Base-by-base conservation (phyloP, 23 tunicate species). In the Halocynthia aurantium region DNA sequence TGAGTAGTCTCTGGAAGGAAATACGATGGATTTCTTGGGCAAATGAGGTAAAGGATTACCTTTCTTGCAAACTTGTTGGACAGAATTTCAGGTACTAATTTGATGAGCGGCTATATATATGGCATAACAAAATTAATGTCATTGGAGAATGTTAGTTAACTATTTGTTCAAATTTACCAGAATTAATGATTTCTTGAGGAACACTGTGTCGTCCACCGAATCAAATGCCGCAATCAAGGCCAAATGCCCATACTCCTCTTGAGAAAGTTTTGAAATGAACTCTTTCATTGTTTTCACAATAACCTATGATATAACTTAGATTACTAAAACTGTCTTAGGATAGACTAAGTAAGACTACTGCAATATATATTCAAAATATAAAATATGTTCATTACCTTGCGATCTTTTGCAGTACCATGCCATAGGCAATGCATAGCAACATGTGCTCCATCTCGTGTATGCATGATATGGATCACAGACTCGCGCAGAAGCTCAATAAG, bases 221-320 rank as follows among this genome's bases (percentile, higher is more conserved):
- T 95, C 99, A 68, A 95, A 89, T 8, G 96, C 92, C 10, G 96
- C 91, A 11, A 95, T 70, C 8, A 87, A 6, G 0, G 74, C 55
- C 10, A 95, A 69, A 82, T 95, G 89, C 9, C 99, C 99, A 60
- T 56, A 83, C 60, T 95, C 96, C 53, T 91, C 91, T 8, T 83
- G 84, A 56, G 77, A 53, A 6, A 95, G 68, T 73, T 95, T 95
- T 19, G 70, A 13, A 13, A 85, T 81, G 73, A 95, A 89, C 70
- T 95, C 99, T 80, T 95, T 95, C 85, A 95, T 79, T 7, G 96
- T 84, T 70, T 89, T 95, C 12, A 95, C 64, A 61, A 95, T 95
- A n/a, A 89, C 83, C 87, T 82, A 67, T 75, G 53, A 81, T 8
- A 70, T 11, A 73, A 40, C 22, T 22, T 49, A 15, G 20, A 58